Base-by-base conservation (phyloP, 1,140 invertebrate species). In the Wasmannia auropunctata region DNA sequence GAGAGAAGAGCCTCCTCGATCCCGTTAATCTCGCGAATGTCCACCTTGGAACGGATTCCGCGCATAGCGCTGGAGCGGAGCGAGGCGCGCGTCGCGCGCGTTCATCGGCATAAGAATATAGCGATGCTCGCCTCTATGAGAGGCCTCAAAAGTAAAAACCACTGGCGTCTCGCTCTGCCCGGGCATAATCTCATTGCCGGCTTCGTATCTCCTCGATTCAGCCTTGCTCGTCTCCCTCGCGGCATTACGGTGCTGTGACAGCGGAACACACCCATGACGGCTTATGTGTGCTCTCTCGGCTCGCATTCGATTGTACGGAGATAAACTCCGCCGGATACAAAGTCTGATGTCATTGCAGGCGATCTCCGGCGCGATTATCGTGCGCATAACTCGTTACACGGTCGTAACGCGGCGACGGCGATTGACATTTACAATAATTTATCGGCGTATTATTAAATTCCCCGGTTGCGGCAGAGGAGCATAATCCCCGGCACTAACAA, bases 381-480 rank as follows among this genome's bases (percentile, higher is more conserved):
- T 34, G 67, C 58, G 49, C 63, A 56, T 49, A 72, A 80, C 77
- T 81, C 49, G 63, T 70, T 56, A 72, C 49, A 28, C 49, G 31
- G 34, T 58, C 34, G 46, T 65, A 22, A 58, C 40, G 37, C 80
- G 79, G 75, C 80, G 79, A 76, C 63, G 83, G 67, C 87, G 79
- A 86, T 86, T 89, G 87, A 88, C 88, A 88, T 89, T 89, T 81
- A 49, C 67, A 72, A 89, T 81, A 89, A 89, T 89, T 89, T 86
- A 89, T 89, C 49, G 69, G 54, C 84, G 51, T 19, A 69, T 88
- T 86, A 81, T 88, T 81, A 86, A 74, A 86, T 89, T 81, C 37
- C 46, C 87, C 54, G 25, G 14, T 25, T 37, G 28, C n/a, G 74
- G 31, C 67, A 58, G 67, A 60, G 46, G 83, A 43, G 58, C 74